These are phyloP conservation scores for Rhinichthys klamathensis DNA, from an alignment of 2,113 vertebrate species.

Conservation along the genomic window DNA sequence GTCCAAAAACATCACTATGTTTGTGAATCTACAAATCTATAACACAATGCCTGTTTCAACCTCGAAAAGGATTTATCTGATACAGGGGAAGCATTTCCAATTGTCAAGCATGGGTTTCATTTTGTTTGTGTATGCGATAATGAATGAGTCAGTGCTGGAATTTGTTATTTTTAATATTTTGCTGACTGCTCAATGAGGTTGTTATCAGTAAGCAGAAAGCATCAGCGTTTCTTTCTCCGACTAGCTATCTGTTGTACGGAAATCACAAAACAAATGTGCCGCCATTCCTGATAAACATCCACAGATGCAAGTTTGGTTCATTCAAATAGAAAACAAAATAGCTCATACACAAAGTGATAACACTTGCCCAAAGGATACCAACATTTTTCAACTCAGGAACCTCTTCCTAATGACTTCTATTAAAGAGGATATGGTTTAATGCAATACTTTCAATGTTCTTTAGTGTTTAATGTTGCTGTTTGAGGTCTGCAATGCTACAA, in stretches of 20 bases:
- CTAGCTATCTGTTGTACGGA: neutral
- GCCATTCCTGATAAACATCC: neutral
- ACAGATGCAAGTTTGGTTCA: neutral
- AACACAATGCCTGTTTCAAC: neutral
- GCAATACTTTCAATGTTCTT: no score
- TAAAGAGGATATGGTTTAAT: neutral
- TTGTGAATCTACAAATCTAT: neutral
- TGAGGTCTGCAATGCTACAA: no score
- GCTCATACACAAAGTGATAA: neutral
- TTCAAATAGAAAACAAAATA: neutral
- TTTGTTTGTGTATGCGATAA: neutral
- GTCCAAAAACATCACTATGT: slow-evolving; percentile 21
- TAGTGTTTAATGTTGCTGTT: no score
- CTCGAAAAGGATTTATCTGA: neutral
- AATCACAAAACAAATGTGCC: neutral
- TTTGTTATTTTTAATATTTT: slow-evolving; percentile 15
- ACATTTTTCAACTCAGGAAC: neutral
- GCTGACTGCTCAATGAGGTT: slow-evolving; percentile 16
- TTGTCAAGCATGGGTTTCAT: neutral
- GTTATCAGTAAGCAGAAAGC: neutral
- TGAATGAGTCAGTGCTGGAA: slow-evolving; percentile 1
- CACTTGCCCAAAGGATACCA: neutral
- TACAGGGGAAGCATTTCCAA: neutral
- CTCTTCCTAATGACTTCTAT: neutral
- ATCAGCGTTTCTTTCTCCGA: neutral